Evolutionary conservation across 2,888 invertebrate species (phyloP).

Genomic region (Cerceris ruficornis): DNA sequence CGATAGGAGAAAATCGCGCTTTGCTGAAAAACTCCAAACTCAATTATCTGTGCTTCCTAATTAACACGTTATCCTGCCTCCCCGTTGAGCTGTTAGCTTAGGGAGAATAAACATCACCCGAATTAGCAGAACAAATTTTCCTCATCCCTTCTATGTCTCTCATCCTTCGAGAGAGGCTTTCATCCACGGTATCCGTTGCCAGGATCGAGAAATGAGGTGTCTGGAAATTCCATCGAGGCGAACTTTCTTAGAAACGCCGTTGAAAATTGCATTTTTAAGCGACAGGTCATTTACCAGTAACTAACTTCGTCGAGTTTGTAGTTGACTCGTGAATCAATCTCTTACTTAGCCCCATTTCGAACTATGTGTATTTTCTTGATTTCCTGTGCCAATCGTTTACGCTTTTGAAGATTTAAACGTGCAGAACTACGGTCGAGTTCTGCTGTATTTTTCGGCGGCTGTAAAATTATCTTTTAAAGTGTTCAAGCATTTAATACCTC

Average conservation of each 20-base stretch:
- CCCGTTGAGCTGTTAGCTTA: conserved; percentile 52
- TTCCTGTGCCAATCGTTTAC: background rate
- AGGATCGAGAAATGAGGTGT: conserved; percentile 37
- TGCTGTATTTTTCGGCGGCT: too few species aligned
- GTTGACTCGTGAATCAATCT: conserved; percentile 31
- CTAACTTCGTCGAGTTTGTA: conserved; percentile 14
- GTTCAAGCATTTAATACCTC: too few species aligned
- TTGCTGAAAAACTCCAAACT: conserved; percentile 64
- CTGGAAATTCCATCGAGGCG: conserved; percentile 49
- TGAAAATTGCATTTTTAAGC: conserved; percentile 66
- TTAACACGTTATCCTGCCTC: conserved; percentile 67
- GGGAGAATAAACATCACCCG: conserved; percentile 66
- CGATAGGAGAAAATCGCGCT: background rate
- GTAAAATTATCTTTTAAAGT: too few species aligned
- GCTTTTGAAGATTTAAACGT: background rate
- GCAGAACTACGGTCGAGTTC: too few species aligned
- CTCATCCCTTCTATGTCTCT: conserved; percentile 25
- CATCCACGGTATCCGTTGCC: conserved; percentile 23
- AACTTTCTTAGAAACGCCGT: conserved; percentile 37
- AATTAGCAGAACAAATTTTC: conserved; percentile 69
- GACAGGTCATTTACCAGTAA: conserved; percentile 56
- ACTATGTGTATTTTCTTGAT: background rate
- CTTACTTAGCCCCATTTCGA: background rate
- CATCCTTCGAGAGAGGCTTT: conserved; percentile 23
- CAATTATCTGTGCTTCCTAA: conserved; percentile 69